Evolutionary conservation across 2,797 vertebrate species (phyloP).

Genomic region (Remorina albescens): DNA sequence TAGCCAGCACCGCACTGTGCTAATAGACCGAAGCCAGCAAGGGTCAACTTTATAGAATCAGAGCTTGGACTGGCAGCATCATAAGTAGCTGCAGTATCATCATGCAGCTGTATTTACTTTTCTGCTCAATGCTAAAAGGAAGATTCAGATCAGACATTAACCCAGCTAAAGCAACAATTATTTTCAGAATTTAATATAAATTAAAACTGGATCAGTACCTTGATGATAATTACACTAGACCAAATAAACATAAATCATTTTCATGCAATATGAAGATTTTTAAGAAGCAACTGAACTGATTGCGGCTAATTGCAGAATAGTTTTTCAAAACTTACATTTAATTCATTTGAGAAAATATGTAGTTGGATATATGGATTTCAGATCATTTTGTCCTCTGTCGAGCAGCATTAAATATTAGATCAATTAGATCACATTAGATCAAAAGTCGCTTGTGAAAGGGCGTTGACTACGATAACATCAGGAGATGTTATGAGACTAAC

Average conservation of each 20-base stretch:
- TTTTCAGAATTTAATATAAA: slow-evolving; percentile 9
- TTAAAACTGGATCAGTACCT: neutral
- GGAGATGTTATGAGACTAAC: neutral
- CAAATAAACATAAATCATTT: neutral
- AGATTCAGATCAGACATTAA: slow-evolving; percentile 52
- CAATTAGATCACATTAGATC: neutral
- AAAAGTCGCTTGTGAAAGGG: neutral
- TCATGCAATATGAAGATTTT: neutral
- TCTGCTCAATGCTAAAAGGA: slow-evolving; percentile 39
- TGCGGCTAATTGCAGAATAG: neutral
- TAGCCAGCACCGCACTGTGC: slow-evolving; percentile 51
- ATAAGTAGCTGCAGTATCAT: slow-evolving; percentile 66
- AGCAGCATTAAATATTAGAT: slow-evolving; percentile 4
- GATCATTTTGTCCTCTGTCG: neutral
- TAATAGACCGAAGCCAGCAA: slow-evolving; percentile 60
- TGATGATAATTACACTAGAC: slow-evolving; percentile 4
- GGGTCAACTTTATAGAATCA: slow-evolving; percentile 66
- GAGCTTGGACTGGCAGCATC: slow-evolving; percentile 55
- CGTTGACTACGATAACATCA: neutral
- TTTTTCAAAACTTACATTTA: neutral
- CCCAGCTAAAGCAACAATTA: slow-evolving; percentile 12
- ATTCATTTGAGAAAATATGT: neutral
- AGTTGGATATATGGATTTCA: neutral
- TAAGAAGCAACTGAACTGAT: neutral
- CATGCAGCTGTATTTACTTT: slow-evolving; percentile 64